These are phyloP conservation scores for Halocynthia roretzi DNA, from an alignment of 23 tunicate species.

Conservation along the genomic window DNA sequence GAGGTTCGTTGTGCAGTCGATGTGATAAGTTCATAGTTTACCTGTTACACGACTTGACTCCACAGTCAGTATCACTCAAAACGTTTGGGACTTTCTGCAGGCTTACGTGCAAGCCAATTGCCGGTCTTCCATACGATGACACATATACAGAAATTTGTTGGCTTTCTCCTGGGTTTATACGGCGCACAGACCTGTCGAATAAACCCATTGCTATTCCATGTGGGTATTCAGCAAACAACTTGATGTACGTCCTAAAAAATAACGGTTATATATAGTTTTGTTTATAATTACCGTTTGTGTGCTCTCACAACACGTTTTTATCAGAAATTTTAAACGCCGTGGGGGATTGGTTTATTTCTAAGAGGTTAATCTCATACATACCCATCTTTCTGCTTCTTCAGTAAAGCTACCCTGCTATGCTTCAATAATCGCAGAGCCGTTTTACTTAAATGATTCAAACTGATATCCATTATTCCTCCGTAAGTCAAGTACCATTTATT, in stretches of 20 bases:
- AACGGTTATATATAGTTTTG: too few species aligned
- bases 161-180: constrained; percentile 1
- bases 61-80: neutral
- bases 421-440: neutral
- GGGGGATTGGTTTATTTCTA: too few species aligned
- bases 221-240: neutral
- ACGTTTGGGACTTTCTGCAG: neutral
- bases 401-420: neutral
- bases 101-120: neutral
- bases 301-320: too few species aligned
- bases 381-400: neutral
- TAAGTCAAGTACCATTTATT: constrained; percentile 13
- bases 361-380: too few species aligned
- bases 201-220: neutral
- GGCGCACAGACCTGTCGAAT: neutral
- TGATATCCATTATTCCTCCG: constrained; percentile 10
- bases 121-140: constrained; percentile 13
- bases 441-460: neutral
- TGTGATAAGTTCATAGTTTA: neutral
- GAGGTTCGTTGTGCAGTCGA: neutral
- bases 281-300: too few species aligned
- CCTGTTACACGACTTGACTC: constrained; percentile 3
- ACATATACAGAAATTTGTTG: neutral
- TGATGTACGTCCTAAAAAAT: too few species aligned
- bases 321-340: too few species aligned